These are phyloP conservation scores for Artibeus jamaicensis DNA, from an alignment of 2,797 vertebrate genomes.

Conservation along the genomic window DNA sequence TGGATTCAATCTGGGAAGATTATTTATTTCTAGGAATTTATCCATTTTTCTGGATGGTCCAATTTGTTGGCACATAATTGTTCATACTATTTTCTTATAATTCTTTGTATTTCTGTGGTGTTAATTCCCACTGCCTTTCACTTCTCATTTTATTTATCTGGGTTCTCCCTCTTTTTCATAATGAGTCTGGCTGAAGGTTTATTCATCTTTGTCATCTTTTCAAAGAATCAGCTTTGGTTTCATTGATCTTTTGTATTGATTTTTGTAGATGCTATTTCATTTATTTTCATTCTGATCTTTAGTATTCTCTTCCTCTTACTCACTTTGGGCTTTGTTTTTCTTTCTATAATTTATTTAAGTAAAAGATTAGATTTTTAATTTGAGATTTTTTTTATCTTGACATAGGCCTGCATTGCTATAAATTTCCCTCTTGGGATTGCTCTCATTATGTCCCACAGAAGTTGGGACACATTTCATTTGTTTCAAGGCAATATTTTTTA, in stretches of 20 bases:
- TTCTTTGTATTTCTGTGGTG: neutral
- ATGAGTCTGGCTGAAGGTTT: neutral
- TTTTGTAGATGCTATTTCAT: neutral
- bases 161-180: neutral
- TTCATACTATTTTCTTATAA: neutral
- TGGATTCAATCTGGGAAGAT: neutral
- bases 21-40: neutral
- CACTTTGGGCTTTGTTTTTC: neutral
- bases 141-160: neutral
- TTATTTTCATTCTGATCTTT: neutral
- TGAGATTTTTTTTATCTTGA: too few species aligned
- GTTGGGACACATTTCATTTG: too few species aligned
- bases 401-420: too few species aligned
- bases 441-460: too few species aligned
- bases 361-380: neutral
- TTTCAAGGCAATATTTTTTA: too few species aligned
- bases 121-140: neutral
- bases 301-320: neutral
- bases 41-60: neutral
- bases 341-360: neutral
- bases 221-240: neutral
- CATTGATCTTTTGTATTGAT: neutral
- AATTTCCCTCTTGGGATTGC: too few species aligned
- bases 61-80: neutral
- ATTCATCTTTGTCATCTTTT: neutral